These are phyloP conservation scores for Columba janthina DNA, from an alignment of 2,113 vertebrate genomes.

Conservation along the genomic window DNA sequence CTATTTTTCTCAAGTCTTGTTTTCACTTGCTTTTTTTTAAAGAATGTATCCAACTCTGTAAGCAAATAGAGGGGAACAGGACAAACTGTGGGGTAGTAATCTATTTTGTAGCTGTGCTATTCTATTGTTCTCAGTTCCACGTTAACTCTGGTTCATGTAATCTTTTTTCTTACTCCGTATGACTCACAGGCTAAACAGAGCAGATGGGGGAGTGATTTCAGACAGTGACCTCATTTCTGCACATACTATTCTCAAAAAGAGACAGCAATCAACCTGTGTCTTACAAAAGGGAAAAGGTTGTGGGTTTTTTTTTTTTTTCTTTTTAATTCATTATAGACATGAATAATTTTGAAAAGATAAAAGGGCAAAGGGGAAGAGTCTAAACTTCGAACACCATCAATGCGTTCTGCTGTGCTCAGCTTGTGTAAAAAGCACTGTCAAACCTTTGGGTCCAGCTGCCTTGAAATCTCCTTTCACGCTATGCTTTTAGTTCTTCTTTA, in stretches of 20 bases:
- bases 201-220: conserved; percentile 59
- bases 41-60: background rate
- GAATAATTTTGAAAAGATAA: conserved; percentile 12
- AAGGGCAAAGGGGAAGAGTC: background rate
- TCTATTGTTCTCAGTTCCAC: background rate
- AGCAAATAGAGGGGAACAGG: background rate
- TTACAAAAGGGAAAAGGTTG: background rate
- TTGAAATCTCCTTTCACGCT: background rate
- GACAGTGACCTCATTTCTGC: conserved; percentile 63
- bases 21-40: background rate
- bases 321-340: background rate
- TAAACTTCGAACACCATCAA: background rate
- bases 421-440: background rate
- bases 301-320: background rate
- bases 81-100: background rate
- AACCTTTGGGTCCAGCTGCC: background rate
- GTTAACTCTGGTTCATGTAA: conserved; percentile 14
- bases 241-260: conserved; percentile 29
- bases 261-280: conserved; percentile 1
- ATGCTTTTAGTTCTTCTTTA: background rate
- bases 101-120: background rate
- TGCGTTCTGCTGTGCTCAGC: background rate
- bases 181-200: conserved; percentile 58
- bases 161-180: conserved; percentile 36
- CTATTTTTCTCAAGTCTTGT: background rate